A percentile compares a stretch with the other conserved stretches of the same genome.
Evolutionary conservation across 2,113 vertebrate species (phyloP).

Genomic region (Ciconia boyciana): DNA sequence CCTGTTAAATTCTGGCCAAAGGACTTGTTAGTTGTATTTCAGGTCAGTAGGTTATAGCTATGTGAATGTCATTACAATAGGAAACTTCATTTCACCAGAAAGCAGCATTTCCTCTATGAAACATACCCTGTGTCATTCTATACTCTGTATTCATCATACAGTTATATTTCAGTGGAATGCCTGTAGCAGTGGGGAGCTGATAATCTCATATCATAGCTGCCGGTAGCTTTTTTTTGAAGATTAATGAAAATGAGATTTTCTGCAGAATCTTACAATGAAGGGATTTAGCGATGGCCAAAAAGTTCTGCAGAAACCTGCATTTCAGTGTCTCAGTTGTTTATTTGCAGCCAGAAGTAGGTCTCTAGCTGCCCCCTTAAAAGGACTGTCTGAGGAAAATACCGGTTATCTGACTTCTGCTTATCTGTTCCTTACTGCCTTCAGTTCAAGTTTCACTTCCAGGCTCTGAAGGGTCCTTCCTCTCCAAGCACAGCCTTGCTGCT

Average conservation of each 20-base stretch:
- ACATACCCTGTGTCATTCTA: background rate
- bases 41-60: background rate
- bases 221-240: background rate
- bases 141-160: background rate
- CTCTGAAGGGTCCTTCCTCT: background rate
- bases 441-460: background rate
- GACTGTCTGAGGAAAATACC: background rate
- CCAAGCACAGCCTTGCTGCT: background rate
- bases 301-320: background rate
- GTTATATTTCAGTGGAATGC: background rate
- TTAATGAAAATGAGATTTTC: background rate
- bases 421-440: background rate
- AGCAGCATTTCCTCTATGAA: background rate
- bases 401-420: background rate
- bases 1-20: background rate
- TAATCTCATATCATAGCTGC: background rate
- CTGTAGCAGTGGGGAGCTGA: background rate
- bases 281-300: rapidly evolving
- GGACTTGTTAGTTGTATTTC: background rate
- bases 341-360: background rate
- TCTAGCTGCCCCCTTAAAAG: background rate
- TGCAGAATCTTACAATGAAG: background rate
- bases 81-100: background rate
- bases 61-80: background rate
- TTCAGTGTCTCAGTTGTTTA: background rate